Conservation (phyloP, 2,113 vertebrate species). For the Vireo altiloquus region DNA sequence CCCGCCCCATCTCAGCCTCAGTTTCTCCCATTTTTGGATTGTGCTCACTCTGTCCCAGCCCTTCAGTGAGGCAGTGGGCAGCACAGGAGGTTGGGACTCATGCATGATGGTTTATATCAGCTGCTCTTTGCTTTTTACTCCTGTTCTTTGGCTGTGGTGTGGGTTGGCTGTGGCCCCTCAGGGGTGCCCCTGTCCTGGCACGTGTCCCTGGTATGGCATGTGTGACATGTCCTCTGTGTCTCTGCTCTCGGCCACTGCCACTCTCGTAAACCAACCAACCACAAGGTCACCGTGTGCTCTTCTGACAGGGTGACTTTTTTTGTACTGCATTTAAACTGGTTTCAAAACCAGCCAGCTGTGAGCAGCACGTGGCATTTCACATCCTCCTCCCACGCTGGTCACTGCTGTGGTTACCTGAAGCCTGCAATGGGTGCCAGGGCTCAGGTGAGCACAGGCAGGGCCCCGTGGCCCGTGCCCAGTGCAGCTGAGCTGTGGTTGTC, state of each 20-base stretch:
- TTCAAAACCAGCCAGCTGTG: constrained; percentile 2
- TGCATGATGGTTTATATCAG: background rate
- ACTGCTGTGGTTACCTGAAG: background rate
- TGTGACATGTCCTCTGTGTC: background rate
- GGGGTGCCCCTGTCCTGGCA: background rate
- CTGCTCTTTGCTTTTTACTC: background rate
- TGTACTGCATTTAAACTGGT: background rate
- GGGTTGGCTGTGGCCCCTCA: fast-evolving
- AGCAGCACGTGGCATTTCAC: background rate
- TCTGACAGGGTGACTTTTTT: background rate
- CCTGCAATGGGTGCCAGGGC: background rate
- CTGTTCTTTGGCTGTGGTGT: background rate
- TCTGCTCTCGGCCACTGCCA: background rate
- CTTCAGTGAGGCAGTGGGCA: background rate
- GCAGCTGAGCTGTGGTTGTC: background rate
- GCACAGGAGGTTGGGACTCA: fast-evolving
- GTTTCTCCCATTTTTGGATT: background rate
- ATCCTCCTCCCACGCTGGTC: background rate
- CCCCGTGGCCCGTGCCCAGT: fast-evolving
- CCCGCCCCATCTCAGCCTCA: background rate
- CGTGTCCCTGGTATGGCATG: background rate
- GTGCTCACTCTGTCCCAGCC: fast-evolving
- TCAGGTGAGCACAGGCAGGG: background rate
- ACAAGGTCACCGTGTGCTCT: background rate
- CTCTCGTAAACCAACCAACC: background rate